Evolutionary conservation across 2,113 vertebrate species (phyloP).

Genomic region (Craseonycteris thonglongyai): DNA sequence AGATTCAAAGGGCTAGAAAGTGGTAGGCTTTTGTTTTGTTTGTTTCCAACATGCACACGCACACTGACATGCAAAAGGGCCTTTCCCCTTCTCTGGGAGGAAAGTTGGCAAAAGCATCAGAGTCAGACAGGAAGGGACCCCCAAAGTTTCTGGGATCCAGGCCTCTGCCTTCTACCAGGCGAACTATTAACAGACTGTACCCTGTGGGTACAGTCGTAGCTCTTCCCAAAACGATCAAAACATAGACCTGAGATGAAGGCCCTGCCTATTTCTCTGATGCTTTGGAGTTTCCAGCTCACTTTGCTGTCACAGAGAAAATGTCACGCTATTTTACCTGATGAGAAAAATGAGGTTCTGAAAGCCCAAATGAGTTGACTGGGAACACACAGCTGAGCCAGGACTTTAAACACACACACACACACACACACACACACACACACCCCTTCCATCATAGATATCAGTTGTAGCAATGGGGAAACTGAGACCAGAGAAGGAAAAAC

Average conservation of each 20-base stretch:
- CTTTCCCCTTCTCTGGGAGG: slow-evolving; percentile 1
- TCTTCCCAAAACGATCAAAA: background rate
- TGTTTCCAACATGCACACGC: background rate
- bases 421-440: too few relatives aligned
- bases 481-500: background rate
- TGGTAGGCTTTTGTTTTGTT: background rate
- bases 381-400: background rate
- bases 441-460: background rate
- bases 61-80: background rate
- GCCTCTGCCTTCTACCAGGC: background rate
- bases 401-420: too few relatives aligned
- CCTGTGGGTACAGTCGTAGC: background rate
- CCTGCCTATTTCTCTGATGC: background rate
- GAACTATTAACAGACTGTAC: background rate
- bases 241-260: background rate
- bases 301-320: background rate
- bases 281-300: background rate
- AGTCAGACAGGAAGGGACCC: background rate
- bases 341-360: background rate
- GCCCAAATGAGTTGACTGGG: background rate
- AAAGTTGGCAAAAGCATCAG: background rate
- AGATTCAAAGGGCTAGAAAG: slow-evolving; percentile 1
- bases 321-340: background rate
- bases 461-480: background rate
- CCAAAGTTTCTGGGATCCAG: background rate